Evolutionary conservation across 2,888 invertebrate genomes (phyloP), one percentile per base, ranked within the genome.

Genomic region (Cryptocephalus moraei): DNA sequence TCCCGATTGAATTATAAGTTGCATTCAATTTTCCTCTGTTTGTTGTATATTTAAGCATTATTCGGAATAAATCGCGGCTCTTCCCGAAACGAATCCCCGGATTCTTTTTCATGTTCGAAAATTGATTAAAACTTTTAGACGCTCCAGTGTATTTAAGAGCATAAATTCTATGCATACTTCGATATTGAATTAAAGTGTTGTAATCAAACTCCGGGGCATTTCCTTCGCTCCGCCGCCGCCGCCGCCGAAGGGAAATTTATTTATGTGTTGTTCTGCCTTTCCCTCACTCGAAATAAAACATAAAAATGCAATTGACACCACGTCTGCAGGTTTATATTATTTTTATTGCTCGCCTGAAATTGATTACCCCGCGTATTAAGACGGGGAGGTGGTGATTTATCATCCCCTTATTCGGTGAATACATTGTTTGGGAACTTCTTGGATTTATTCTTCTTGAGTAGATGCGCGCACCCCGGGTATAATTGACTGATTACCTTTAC

Each of bases 111-210:
- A 62, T 66, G 65, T 68, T 68, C 65, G 65, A 66, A 69, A 70
- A 70, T 70, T 70, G 69, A 70, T 70, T 70, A 70, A 69, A 69
- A 70, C 61, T 69, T 69, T 67, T 67, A 66, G 65, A 65, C 65
- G 65, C 63, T 64, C 61, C 65, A 61, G 60, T 64, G 65, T 67
- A 67, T 69, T 69, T 69, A 69, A 70, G 67, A 64, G 67, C 68
- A 69, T 69, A 69, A 70, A 70, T 70, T 70, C 68, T 69, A 67
- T 68, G 70, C 69, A 69, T 69, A 70, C 69, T 70, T 70, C 68
- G 68, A 67, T 68, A 70, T 69, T 69, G 69, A 68, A 69, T 69
- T 70, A 70, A 68, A 70, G 67, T 67, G 67, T 67, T 68, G 66
- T 68, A 62, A 61, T 61, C 62, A 62, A 61, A 59, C 60, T 59